phyloP scores from a whole-genome alignment of 92 coral and sea anemone species.

The Paramuricea clavata region DNA sequence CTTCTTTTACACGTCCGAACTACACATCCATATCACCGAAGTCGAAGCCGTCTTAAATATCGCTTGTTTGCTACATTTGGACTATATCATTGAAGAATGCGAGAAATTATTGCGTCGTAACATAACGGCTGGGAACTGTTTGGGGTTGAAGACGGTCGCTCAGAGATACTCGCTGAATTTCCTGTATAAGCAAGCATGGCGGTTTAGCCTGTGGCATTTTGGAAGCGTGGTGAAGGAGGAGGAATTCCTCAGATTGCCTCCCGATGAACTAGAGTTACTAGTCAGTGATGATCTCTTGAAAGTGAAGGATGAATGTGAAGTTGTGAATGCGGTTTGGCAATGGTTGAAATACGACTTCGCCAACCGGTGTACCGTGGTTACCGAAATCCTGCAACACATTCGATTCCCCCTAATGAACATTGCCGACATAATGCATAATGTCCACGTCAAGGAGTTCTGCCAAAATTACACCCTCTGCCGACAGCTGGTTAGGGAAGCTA shows the following conservation, averaged over 20 bases:
- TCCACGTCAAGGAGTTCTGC: conserved; percentile 71
- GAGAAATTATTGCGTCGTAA: conserved; percentile 98
- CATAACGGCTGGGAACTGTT: conserved; percentile 91
- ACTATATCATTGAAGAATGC: conserved; percentile 88
- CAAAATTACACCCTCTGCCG: conserved; percentile 83
- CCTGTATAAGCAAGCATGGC: conserved; percentile 86
- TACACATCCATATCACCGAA: conserved; percentile 80
- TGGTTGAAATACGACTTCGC: conserved; percentile 92
- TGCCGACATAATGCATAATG: conserved; percentile 77
- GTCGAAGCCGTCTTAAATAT: conserved; percentile 90
- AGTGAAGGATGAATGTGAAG: conserved; percentile 94
- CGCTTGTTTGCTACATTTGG: conserved; percentile 84
- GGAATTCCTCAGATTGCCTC: conserved; percentile 85
- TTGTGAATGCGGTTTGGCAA: conserved; percentile 93
- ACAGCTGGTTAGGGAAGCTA: conserved; percentile 91
- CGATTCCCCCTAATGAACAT: conserved; percentile 94
- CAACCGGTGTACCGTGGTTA: conserved; percentile 72
- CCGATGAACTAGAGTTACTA: conserved; percentile 77
- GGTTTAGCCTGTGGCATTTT: conserved; percentile 95
- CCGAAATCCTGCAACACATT: conserved; percentile 92
- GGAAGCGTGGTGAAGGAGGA: conserved; percentile 92
- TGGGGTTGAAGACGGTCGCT: conserved; percentile 90
- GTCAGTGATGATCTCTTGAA: conserved; percentile 89
- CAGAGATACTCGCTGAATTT: conserved; percentile 83
- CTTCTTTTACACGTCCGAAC: conserved; percentile 92